These are phyloP conservation scores for Sebastes hubbsi DNA, from an alignment of 2,797 vertebrate genomes.

Conservation along the genomic window DNA sequence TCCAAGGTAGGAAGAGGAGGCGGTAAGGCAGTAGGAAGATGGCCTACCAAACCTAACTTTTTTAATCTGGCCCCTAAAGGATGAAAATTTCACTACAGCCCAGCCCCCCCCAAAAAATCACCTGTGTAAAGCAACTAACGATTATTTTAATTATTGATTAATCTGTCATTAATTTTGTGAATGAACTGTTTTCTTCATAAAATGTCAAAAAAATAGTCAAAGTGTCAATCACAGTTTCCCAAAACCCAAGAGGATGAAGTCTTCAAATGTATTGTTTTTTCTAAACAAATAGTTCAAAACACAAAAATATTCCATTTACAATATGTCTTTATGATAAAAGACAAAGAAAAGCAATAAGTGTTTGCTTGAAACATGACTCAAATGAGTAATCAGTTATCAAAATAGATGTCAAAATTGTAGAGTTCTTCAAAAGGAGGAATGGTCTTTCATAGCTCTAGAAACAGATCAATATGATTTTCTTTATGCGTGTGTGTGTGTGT, in stretches of 20 bases:
- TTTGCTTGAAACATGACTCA: not conserved
- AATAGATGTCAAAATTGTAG: not conserved
- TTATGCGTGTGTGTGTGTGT: not conserved
- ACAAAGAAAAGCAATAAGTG: not conserved
- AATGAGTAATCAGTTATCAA: not conserved
- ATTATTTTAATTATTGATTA: not conserved
- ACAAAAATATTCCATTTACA: not conserved
- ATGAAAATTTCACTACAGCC: not conserved
- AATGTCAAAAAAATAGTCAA: not conserved
- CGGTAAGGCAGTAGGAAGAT: not conserved
- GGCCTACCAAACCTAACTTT: not conserved
- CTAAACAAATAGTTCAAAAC: not conserved
- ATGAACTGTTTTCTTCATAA: not conserved
- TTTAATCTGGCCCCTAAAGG: not conserved
- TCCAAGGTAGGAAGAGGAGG: slow-evolving; percentile 63
- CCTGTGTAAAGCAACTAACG: not conserved
- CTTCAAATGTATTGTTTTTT: not conserved
- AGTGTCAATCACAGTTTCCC: not conserved
- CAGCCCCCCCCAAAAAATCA: not conserved
- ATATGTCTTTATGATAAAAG: not conserved
- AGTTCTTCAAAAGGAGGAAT: not conserved
- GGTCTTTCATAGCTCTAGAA: not conserved
- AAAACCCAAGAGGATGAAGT: not conserved
- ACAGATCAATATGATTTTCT: not conserved
- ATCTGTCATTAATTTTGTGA: not conserved